A percentile compares a stretch with the other conserved stretches of the same genome.
Conservation (phyloP, 2,113 vertebrate species). For the Odontophorus gujanensis region DNA sequence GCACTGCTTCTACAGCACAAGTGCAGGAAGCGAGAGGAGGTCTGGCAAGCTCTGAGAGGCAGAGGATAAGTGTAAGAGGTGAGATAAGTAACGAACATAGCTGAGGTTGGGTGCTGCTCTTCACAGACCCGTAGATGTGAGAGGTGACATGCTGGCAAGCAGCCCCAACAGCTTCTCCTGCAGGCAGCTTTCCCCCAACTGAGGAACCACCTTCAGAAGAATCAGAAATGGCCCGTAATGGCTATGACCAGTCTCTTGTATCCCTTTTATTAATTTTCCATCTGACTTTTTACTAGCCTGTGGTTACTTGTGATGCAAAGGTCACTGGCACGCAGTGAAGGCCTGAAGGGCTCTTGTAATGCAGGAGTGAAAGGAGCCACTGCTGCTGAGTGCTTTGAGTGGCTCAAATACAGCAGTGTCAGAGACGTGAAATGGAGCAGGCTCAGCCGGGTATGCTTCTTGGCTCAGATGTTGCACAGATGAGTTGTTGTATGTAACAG, state of each 20-base stretch:
- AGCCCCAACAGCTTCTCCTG: background rate
- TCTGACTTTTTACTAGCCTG: rapidly evolving
- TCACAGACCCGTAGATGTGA: background rate
- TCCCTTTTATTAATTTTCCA: background rate
- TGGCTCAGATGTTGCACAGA: background rate
- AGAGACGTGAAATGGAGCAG: background rate
- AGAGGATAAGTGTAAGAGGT: background rate
- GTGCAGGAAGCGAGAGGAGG: rapidly evolving
- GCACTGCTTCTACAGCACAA: background rate
- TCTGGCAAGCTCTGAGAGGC: too few relatives aligned
- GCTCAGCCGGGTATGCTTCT: rapidly evolving
- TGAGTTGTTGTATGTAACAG: too few relatives aligned
- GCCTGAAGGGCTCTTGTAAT: background rate
- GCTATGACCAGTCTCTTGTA: background rate
- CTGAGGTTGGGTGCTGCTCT: background rate
- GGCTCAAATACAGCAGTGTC: background rate
- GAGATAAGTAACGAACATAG: background rate
- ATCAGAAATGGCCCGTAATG: background rate
- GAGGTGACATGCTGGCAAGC: background rate
- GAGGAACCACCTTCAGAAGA: background rate
- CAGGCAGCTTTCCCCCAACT: background rate
- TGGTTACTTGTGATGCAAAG: rapidly evolving
- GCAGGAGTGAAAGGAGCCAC: background rate
- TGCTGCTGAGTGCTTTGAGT: background rate
- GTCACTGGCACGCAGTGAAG: background rate